Base-by-base conservation (phyloP, 92 coral and sea anemone genomes). In the Nematostella vectensis region DNA sequence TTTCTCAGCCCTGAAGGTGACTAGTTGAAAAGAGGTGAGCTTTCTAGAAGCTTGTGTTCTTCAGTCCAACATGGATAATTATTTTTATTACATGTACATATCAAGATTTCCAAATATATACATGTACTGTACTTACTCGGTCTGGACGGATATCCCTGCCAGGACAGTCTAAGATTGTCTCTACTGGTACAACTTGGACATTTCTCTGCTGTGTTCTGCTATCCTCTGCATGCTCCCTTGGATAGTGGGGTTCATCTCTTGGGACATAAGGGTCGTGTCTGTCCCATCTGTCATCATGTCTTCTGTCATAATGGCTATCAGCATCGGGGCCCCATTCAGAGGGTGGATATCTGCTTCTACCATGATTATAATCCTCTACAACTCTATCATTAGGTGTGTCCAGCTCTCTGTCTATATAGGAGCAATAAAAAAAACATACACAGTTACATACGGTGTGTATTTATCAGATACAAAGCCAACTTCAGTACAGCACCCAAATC, bases 101-200 rank as follows among this genome's bases (percentile, higher is more conserved):
- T n/a, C n/a, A n/a, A n/a, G n/a, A n/a, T n/a, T n/a, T n/a, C n/a
- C n/a, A n/a, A n/a, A n/a, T n/a, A n/a, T n/a, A n/a, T n/a, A n/a
- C n/a, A n/a, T n/a, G n/a, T n/a, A n/a, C n/a, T n/a, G n/a, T n/a
- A n/a, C n/a, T n/a, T n/a, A n/a, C n/a, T n/a, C 89, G 67, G 25
- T 93, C 99, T 20, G 99, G 99, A 50, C 99, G 75, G 11, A 77
- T 65, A 16, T 85, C 96, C 26, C 99, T 53, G 11, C 96, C 99
- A 13, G 99, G 96, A 11, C 70, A 48, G 29, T 93, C 95, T 38
- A 93, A 44, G 24, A 93, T 62, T 29, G 71, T 72, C 33, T 88
- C 96, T 24, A 85, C 89, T 23, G 95, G 85, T 26, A 85, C 83
- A 30, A 80, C 81, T 47, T 81, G 88, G 1, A 84, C 62, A 56